These are phyloP conservation scores for Prenolepis imparis DNA, from an alignment of 2,888 invertebrate species.

Conservation along the genomic window DNA sequence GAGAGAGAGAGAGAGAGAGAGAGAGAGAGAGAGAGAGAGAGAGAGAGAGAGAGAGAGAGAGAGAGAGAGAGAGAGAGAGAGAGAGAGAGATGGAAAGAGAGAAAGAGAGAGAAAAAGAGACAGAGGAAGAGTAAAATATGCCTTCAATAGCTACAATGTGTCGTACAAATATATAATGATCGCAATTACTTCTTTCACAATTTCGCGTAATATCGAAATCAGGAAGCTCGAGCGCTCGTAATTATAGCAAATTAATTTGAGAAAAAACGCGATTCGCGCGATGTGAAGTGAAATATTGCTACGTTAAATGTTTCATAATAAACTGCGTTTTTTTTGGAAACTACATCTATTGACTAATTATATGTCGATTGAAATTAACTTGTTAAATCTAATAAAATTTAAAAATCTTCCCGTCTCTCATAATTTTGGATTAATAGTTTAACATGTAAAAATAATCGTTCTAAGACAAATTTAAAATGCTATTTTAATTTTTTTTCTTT, in stretches of 20 bases:
- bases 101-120: constrained; percentile 17
- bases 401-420: not conserved
- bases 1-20: constrained; percentile 39
- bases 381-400: constrained; percentile 6
- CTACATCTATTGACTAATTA: not conserved
- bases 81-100: constrained; percentile 47
- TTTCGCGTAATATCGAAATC: constrained; percentile 21
- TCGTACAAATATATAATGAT: constrained; percentile 42
- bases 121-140: constrained; percentile 58
- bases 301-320: not conserved
- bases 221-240: constrained; percentile 15
- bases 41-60: not conserved
- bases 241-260: constrained; percentile 29
- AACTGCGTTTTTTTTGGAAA: constrained; percentile 11
- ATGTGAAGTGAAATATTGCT: constrained; percentile 21
- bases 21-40: constrained; percentile 40
- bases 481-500: not conserved
- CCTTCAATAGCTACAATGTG: constrained; percentile 56
- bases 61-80: constrained; percentile 19
- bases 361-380: not conserved
- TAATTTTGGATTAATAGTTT: not conserved
- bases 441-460: not conserved
- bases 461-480: not conserved
- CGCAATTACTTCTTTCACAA: constrained; percentile 29
- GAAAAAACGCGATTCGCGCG: constrained; percentile 5